Base-by-base conservation (phyloP, 2,113 vertebrate species). In the Phainopepla nitens region DNA sequence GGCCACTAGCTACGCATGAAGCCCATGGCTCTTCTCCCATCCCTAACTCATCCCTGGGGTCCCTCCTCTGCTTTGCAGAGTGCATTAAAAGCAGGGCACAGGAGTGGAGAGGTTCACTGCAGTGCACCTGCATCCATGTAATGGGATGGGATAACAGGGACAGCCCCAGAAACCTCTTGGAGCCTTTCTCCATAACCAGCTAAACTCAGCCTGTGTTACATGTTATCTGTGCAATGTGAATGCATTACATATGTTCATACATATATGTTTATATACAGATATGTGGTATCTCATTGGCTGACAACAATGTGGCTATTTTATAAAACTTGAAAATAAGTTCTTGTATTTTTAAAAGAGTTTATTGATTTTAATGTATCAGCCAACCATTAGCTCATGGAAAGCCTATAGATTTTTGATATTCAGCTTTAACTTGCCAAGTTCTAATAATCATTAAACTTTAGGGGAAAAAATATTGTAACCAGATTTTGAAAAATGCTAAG, bases 311-410 rank as follows among this genome's bases (percentile, higher is more conserved):
- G 41, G 16, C 25, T 71, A 47, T 33, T 75, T 49, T 29, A 49
- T 69, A 75, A 83, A 77, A 61, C 18, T 41, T 64, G 47, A 80
- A 82, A 77, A 21, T 33, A 70, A 53, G 33, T 58, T 70, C 8
- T 36, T 83, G 8, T 29, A 29, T 49, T 85, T 87, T 94, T 47
- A 77, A 47, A 77, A 47, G 15, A 62, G 9, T 24, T 47, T 69
- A 36, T 68, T 81, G 51, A 60, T 87, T 77, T 79, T 72, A 84
- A 61, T 25, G 24, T 54, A 10, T 33, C 58, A 56, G 70, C 35
- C 61, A 91, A 71, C 21, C n/a, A 75, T 66, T 90, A 75, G 23
- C 16, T 93, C 53, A 81, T 6, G 12, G 45, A 92, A 89, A 90
- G 12, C 18, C n/a, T 68, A 73, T 60, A 31, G 7, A 35, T 82